These are phyloP conservation scores for Rhipidura dahli DNA, from an alignment of 2,113 vertebrate species.

Conservation along the genomic window DNA sequence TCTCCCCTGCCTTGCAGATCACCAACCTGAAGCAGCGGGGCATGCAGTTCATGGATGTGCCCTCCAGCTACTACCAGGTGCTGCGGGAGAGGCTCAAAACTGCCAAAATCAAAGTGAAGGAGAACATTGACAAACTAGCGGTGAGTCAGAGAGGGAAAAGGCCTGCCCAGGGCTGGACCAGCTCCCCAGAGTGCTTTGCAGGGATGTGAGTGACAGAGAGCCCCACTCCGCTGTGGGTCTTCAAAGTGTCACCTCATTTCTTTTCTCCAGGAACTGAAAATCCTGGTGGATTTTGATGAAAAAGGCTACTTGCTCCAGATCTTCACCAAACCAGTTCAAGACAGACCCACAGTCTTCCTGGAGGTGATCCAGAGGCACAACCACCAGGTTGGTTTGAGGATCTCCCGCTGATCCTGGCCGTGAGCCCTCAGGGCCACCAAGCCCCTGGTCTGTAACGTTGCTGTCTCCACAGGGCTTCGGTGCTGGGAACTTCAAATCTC, in stretches of 20 bases:
- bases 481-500: conserved; percentile 94
- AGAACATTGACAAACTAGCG: conserved; percentile 83
- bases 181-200: background rate
- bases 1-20: conserved; percentile 72
- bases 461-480: conserved; percentile 83
- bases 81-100: conserved; percentile 84
- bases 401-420: background rate
- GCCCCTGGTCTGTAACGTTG: background rate
- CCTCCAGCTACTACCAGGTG: conserved; percentile 84
- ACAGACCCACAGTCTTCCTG: conserved; percentile 94
- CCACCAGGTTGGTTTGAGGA: conserved; percentile 82
- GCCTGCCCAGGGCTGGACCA: background rate
- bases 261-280: conserved; percentile 84
- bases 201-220: background rate
- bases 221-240: background rate
- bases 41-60: conserved; percentile 88
- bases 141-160: conserved; percentile 59
- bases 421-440: background rate
- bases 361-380: conserved; percentile 96
- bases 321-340: conserved; percentile 95
- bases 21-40: conserved; percentile 87
- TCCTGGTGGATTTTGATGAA: conserved; percentile 93
- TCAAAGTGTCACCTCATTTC: accelerated
- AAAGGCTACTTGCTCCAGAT: conserved; percentile 96
- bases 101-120: conserved; percentile 85